Conservation (phyloP, 2,797 vertebrate genomes). For the Girardinus metallicus region DNA sequence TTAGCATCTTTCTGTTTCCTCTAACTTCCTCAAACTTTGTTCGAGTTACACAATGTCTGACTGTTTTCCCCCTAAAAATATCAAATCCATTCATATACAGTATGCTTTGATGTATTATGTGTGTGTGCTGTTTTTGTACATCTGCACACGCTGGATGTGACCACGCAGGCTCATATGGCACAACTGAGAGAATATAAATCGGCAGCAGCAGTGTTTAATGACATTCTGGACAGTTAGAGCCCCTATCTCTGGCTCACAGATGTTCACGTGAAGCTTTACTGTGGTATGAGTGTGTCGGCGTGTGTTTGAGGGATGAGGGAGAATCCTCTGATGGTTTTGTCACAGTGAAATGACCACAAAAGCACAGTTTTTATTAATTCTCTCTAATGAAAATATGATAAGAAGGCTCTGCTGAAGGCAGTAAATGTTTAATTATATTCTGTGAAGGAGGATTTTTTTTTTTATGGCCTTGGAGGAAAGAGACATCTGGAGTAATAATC, state of each 20-base stretch:
- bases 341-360: slow-evolving; percentile 56
- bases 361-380: slow-evolving; percentile 46
- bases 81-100: slow-evolving; percentile 24
- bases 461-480: slow-evolving; percentile 46
- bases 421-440: slow-evolving; percentile 68
- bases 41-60: slow-evolving; percentile 30
- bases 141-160: slow-evolving; percentile 46
- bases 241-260: slow-evolving; percentile 67
- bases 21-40: slow-evolving; percentile 9
- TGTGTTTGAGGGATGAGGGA: slow-evolving; percentile 26
- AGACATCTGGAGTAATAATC: slow-evolving; percentile 69
- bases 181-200: slow-evolving; percentile 53
- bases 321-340: slow-evolving; percentile 48
- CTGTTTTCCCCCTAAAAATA: slow-evolving; percentile 23
- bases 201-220: slow-evolving; percentile 58
- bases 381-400: slow-evolving; percentile 49
- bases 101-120: slow-evolving; percentile 10
- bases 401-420: slow-evolving; percentile 29
- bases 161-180: slow-evolving; percentile 41
- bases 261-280: slow-evolving; percentile 51
- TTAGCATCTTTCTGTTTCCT: slow-evolving; percentile 17
- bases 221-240: slow-evolving; percentile 62
- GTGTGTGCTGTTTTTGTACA: slow-evolving; percentile 19
- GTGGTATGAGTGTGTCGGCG: slow-evolving; percentile 25
- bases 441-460: slow-evolving; percentile 55